Base-by-base conservation (phyloP, 2,113 vertebrate genomes). In the Elanoides forficatus region DNA sequence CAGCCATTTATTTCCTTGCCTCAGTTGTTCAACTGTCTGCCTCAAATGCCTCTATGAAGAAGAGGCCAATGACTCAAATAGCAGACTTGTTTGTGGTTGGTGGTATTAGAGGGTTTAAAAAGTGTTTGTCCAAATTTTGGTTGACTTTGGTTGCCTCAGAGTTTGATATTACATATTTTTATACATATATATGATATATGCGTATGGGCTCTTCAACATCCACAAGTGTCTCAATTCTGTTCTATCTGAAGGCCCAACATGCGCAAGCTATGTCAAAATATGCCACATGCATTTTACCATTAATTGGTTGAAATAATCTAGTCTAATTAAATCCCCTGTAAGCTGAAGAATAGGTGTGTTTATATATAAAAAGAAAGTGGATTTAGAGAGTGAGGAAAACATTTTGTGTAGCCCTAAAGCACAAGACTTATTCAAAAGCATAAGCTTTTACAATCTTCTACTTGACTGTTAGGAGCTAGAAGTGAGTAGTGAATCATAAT, bases 261-360 rank as follows among this genome's bases (percentile, higher is more conserved):
- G 2, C 3, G 2, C 3, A 10, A 67, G 13, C 59, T 47, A 8
- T 13, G 34, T 52, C 52, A 79, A 50, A 93, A 48, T 38, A 34
- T 38, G 29, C 70, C 21, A 27, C 0, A 0, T 7, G 6, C 3
- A 20, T 93, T 68, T 40, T 47, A 27, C 4, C 16, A 2, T 50
- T 70, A 23, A 53, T 60, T 86, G 34, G 25, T 22, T 76, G 53
- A 76, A 76, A 29, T 80, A 36, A 36, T 73, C 11, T 38, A 13
- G 16, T 48, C 4, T 34, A 43, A 56, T 67, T 55, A 65, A 72
- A 70, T 36, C 36, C 70, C 7, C n/a, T 62, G 14, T 50, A 76
- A 84, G 23, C 2, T 85, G 29, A 71, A 45, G 18, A 62, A 58
- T 4, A 79, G 15, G 3, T 2, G 13, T 15, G 6, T 45, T 74